These are phyloP conservation scores for Pseudorectes ferrugineus DNA, from an alignment of 2,113 vertebrate species.

Conservation along the genomic window DNA sequence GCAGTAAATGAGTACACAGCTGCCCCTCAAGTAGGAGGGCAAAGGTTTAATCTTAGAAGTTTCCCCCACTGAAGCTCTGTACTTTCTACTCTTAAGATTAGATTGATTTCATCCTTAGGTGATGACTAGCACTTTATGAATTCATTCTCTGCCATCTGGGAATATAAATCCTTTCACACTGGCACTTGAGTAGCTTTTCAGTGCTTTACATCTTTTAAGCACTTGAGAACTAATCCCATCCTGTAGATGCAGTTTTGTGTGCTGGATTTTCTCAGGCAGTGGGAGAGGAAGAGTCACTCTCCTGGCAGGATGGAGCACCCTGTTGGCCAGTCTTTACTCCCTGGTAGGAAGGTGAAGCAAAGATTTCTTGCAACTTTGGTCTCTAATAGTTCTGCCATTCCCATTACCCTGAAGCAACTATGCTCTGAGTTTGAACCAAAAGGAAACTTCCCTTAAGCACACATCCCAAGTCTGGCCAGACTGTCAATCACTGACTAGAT, in stretches of 20 bases:
- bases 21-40: not conserved
- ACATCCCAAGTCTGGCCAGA: not conserved
- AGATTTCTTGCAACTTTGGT: not conserved
- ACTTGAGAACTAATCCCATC: not conserved
- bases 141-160: not conserved
- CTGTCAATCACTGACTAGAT: not conserved
- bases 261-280: not conserved
- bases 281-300: not conserved
- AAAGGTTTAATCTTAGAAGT: not conserved
- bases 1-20: not conserved
- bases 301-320: not conserved
- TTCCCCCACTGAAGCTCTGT: not conserved
- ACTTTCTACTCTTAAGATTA: not conserved
- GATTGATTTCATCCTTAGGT: not conserved
- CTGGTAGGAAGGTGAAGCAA: not conserved
- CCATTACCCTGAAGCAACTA: not conserved
- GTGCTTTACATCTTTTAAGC: not conserved
- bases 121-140: not conserved
- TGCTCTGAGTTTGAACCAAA: not conserved
- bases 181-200: not conserved
- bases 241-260: not conserved
- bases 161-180: constrained; percentile 5
- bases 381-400: not conserved
- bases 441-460: not conserved
- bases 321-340: not conserved